Evolutionary conservation across 2,797 vertebrate genomes (phyloP), one percentile per base, ranked within the genome.

Genomic region (Lindbergichthys nudifrons): DNA sequence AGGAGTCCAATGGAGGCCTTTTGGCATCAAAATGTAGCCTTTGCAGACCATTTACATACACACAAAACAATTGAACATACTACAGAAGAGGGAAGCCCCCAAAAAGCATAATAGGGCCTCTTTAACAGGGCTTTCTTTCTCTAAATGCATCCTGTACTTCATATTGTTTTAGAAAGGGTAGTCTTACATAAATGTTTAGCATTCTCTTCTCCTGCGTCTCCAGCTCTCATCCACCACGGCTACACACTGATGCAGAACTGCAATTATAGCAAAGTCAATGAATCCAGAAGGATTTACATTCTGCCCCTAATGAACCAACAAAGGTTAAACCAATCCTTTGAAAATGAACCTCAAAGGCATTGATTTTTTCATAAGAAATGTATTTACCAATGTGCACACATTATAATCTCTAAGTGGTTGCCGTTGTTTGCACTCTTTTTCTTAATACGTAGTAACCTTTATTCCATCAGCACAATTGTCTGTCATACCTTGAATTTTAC

Each of bases 211-310:
- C 1, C 32, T 36, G 1, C 32, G 32, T 36, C 5, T 1, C 36
- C 7, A 36, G 67, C 51, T 45, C 65, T 63, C 56, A 26, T 61
- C 57, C 11, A 42, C 10, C 14, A 42, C 11, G 1, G 30, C 7
- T 6, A 59, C 65, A 59, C 65, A 30, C 54, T 21, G 41, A 67
- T 64, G 60, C 69, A 73, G 70, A 67, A 19, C 79, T 58, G 70
- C 75, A 75, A 53, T 75, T 53, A 83, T 26, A 73, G 56, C 56
- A 74, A 73, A 76, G 57, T 84, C 84, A 83, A 80, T 85, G 62
- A 51, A 62, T 79, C 43, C 56, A 56, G 13, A 74, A 32, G 59
- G 77, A 80, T 81, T 87, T 84, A 80, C 54, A 19, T n/a, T 63
- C 60, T 21, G 51, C 60, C 73, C 73, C 19, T 74, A 63, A 87